Conservation (phyloP, 2,888 invertebrate genomes). For the Drosophila rubida region DNA sequence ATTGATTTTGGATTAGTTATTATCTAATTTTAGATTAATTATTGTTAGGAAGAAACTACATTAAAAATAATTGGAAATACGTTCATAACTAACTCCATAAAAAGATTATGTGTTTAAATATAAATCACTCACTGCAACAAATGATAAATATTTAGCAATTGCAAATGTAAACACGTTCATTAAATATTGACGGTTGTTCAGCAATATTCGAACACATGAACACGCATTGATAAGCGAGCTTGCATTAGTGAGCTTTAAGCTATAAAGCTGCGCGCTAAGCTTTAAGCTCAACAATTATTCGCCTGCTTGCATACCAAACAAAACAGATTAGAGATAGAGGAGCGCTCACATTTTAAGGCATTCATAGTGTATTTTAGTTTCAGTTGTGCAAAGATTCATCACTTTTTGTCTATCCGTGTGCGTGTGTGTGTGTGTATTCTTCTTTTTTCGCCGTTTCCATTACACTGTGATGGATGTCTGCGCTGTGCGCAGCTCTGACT, state of each 20-base stretch:
- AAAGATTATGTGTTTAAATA: too few relatives aligned
- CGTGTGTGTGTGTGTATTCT: background rate
- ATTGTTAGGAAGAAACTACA: too few relatives aligned
- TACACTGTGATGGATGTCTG: constrained; percentile 50
- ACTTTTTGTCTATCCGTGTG: background rate
- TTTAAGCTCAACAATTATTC: background rate
- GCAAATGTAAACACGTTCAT: too few relatives aligned
- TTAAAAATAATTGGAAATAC: too few relatives aligned
- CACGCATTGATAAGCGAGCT: background rate
- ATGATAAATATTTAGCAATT: too few relatives aligned
- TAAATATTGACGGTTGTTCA: too few relatives aligned
- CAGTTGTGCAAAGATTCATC: background rate
- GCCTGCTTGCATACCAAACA: background rate
- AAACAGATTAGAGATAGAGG: background rate
- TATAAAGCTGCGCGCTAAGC: background rate
- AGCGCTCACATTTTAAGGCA: background rate
- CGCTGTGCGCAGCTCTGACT: constrained; percentile 35
- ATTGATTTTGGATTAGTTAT: too few relatives aligned
- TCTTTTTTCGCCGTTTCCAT: constrained; percentile 13
- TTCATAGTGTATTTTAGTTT: constrained; percentile 23
- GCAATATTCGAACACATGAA: too few relatives aligned
- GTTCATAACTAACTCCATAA: too few relatives aligned
- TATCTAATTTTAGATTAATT: too few relatives aligned
- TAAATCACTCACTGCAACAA: too few relatives aligned
- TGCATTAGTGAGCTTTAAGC: background rate